Evolutionary conservation across 92 coral and sea anemone genomes (phyloP).

Genomic region (Porites lobata): DNA sequence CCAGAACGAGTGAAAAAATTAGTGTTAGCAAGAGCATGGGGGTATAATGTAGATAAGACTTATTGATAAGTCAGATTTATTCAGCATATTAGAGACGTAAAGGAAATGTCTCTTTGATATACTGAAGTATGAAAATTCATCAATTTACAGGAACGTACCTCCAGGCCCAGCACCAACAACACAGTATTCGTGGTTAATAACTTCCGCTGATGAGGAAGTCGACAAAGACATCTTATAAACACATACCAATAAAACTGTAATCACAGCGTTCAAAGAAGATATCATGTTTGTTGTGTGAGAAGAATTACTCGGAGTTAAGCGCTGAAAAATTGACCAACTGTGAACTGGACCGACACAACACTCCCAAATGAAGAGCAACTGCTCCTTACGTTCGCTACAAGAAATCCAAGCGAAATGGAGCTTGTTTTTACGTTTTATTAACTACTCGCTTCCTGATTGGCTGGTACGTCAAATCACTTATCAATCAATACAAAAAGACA

Average conservation of each 20-base stretch:
- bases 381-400: background rate
- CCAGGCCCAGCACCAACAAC: slow-evolving; percentile 96
- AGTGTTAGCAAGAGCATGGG: background rate
- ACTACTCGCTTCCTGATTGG: slow-evolving; percentile 15
- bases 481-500: background rate
- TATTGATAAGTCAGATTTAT: background rate
- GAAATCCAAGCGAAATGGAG: slow-evolving; percentile 8
- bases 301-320: background rate
- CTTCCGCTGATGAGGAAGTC: background rate
- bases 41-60: background rate
- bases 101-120: background rate
- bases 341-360: background rate
- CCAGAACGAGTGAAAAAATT: background rate
- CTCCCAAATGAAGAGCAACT: background rate
- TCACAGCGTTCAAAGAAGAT: background rate
- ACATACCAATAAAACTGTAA: background rate
- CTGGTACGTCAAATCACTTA: background rate
- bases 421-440: background rate
- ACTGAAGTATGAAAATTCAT: background rate
- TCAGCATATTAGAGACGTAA: no score
- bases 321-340: background rate
- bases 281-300: background rate
- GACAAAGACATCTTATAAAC: background rate
- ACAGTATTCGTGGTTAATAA: slow-evolving; percentile 72
- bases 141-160: slow-evolving; percentile 48